phyloP scores from a whole-genome alignment of 2,888 invertebrate species.

The Drosophila greeni region DNA sequence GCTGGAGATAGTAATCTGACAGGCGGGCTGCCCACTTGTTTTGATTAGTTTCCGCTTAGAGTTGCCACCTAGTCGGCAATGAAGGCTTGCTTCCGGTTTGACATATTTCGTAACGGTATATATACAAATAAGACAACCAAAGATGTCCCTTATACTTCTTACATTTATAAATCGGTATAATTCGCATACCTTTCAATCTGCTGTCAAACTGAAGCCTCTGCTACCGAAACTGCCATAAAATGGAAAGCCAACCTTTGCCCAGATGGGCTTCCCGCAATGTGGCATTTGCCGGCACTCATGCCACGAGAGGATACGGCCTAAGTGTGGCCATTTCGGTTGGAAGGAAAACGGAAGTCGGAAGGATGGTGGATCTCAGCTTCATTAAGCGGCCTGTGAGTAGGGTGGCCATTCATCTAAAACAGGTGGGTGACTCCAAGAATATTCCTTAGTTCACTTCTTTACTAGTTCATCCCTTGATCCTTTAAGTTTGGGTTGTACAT shows the following conservation, averaged over 20 bases:
- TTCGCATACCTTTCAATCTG: not conserved
- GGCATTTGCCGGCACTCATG: constrained; percentile 58
- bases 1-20: too few relatives aligned
- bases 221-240: not conserved
- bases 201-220: not conserved
- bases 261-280: constrained; percentile 52
- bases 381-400: constrained; percentile 25
- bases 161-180: too few relatives aligned
- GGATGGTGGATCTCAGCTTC: constrained; percentile 36
- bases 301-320: constrained; percentile 44
- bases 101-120: too few relatives aligned
- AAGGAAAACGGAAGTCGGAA: constrained; percentile 43
- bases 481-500: constrained; percentile 18
- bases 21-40: too few relatives aligned
- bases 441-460: too few relatives aligned
- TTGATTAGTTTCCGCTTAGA: too few relatives aligned
- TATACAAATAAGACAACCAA: too few relatives aligned
- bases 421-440: constrained; percentile 26
- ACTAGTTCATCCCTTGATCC: not conserved
- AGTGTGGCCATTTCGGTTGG: constrained; percentile 62
- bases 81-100: too few relatives aligned
- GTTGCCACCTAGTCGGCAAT: too few relatives aligned
- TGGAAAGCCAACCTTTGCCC: constrained; percentile 3
- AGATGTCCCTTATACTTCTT: too few relatives aligned
- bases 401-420: constrained; percentile 21